A percentile compares a stretch with the other conserved stretches of the same genome.
Evolutionary conservation across 2,888 invertebrate genomes (phyloP).

Genomic region (Tethea ocularis): DNA sequence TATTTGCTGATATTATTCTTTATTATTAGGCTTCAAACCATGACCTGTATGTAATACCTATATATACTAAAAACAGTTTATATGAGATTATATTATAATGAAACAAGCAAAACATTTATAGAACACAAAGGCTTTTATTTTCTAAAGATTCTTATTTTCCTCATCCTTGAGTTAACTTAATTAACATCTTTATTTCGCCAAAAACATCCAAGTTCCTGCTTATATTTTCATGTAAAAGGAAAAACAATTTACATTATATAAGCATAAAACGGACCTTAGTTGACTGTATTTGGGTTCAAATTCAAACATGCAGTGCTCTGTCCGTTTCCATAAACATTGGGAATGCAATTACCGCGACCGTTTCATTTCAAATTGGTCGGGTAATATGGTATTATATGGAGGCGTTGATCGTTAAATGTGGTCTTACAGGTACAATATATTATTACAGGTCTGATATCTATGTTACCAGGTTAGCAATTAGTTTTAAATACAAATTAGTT

Average conservation of each 20-base stretch:
- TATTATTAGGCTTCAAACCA: too few species aligned
- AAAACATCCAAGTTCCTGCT: neutral
- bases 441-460: neutral
- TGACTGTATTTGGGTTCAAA: neutral
- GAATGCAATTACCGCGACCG: neutral
- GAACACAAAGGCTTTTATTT: too few species aligned
- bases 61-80: too few species aligned
- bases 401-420: neutral
- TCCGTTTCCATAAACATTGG: neutral
- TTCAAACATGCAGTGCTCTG: neutral
- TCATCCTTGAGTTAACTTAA: neutral
- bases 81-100: too few species aligned
- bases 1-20: too few species aligned
- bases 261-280: neutral
- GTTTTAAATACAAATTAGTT: too few species aligned
- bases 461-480: neutral
- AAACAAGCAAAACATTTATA: too few species aligned
- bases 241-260: neutral
- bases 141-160: neutral
- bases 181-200: neutral
- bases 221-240: conserved; percentile 1
- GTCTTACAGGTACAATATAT: neutral
- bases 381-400: neutral
- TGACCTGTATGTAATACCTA: too few species aligned
- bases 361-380: conserved; percentile 2